These are phyloP conservation scores for Laticauda colubrina DNA, from an alignment of 2,113 vertebrate species.

Conservation along the genomic window DNA sequence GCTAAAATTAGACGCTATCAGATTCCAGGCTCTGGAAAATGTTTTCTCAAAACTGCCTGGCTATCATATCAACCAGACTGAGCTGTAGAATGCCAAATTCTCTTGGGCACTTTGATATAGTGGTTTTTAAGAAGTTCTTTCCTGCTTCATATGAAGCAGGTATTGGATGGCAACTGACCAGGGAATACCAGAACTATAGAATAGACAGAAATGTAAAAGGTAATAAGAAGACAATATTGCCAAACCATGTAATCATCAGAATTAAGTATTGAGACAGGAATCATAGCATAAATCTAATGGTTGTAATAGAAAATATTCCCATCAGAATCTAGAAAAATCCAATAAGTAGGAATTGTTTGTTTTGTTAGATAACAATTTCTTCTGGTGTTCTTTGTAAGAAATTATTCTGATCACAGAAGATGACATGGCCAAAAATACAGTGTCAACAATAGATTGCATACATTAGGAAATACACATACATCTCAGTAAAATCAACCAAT, in stretches of 20 bases:
- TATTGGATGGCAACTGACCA: background rate
- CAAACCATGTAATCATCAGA: background rate
- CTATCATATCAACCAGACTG: background rate
- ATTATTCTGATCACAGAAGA: background rate
- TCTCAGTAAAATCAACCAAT: background rate
- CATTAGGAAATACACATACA: background rate
- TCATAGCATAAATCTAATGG: background rate
- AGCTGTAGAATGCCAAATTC: background rate
- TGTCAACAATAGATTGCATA: background rate
- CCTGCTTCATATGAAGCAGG: background rate
- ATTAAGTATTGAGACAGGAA: background rate
- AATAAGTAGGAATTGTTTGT: background rate
- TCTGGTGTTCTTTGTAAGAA: background rate
- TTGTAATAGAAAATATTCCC: background rate
- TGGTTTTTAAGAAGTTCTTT: background rate
- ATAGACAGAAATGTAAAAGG: background rate
- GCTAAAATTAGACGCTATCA: background rate
- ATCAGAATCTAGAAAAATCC: background rate
- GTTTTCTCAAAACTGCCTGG: background rate
- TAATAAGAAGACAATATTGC: background rate
- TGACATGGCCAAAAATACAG: background rate
- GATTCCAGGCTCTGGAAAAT: background rate
- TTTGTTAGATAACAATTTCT: background rate
- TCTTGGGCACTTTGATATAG: background rate
- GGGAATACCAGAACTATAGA: background rate